Conservation (phyloP, 2,113 vertebrate species). For the Ovis canadensis region DNA sequence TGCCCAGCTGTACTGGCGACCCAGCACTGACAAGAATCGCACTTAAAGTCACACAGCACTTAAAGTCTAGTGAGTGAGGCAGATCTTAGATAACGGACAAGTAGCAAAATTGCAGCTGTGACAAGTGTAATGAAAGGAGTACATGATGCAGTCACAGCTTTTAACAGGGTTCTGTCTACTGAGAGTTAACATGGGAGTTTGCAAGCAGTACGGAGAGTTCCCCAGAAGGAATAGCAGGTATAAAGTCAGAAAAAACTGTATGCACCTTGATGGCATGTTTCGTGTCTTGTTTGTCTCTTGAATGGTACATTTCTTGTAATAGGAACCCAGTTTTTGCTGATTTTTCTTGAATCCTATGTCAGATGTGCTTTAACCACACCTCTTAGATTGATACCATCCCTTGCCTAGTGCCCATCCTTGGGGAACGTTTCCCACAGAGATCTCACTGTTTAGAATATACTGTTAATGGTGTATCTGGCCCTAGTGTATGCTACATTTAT, state of each 20-base stretch:
- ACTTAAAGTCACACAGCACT: neutral
- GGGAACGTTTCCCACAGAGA: neutral
- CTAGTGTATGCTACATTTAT: neutral
- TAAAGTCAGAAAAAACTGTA: neutral
- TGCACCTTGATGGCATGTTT: neutral
- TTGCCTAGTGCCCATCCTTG: neutral
- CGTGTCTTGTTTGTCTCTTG: neutral
- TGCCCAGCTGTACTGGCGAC: neutral
- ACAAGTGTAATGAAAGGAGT: neutral
- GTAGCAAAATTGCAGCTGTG: neutral
- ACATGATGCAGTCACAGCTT: neutral
- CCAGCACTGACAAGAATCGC: neutral
- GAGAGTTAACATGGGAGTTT: neutral
- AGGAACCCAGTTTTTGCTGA: neutral
- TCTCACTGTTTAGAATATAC: neutral
- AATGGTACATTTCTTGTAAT: neutral
- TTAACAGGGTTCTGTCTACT: neutral
- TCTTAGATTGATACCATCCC: neutral
- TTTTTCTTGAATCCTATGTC: neutral
- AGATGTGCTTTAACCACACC: neutral
- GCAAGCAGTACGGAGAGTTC: neutral
- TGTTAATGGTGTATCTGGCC: neutral
- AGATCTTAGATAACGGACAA: neutral
- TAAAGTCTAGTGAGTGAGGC: neutral
- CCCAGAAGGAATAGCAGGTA: neutral